phyloP scores from a whole-genome alignment of 1,140 invertebrate genomes.

The Aporrectodea caliginosa region DNA sequence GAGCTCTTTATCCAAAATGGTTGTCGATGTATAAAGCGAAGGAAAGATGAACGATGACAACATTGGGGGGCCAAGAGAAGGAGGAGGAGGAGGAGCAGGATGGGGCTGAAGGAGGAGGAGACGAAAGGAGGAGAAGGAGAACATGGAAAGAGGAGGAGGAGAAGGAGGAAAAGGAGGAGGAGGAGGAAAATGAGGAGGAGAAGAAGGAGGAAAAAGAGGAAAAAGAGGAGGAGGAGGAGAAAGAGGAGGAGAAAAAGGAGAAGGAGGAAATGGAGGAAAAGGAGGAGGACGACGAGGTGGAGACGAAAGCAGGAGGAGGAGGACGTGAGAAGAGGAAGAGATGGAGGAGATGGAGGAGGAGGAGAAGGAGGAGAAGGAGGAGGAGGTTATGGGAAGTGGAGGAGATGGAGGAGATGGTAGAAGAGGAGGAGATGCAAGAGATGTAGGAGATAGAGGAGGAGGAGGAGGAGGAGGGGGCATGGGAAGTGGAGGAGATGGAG shows the following conservation, averaged over 20 bases:
- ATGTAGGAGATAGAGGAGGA: too few species aligned
- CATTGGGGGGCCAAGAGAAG: too few species aligned
- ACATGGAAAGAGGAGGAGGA: neutral
- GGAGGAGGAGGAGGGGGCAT: too few species aligned
- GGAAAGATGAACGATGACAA: too few species aligned
- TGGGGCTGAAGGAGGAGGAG: too few species aligned
- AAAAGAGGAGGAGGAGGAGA: neutral
- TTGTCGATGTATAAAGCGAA: too few species aligned
- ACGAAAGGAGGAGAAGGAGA: too few species aligned
- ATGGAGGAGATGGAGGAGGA: neutral
- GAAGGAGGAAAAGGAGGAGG: neutral
- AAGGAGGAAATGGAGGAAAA: neutral
- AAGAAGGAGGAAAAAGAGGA: neutral
- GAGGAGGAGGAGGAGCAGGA: too few species aligned
- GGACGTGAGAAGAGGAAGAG: neutral
- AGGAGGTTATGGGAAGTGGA: neutral
- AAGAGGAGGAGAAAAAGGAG: neutral
- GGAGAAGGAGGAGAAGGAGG: neutral
- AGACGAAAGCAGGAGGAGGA: too few species aligned
- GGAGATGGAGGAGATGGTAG: neutral
- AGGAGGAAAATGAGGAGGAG: neutral
- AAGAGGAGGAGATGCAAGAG: neutral
- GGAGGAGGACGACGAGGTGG: neutral
- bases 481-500: too few species aligned
- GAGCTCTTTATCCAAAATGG: too few species aligned